A percentile compares a stretch with the other conserved stretches of the same genome.
phyloP scores from a whole-genome alignment of 92 coral and sea anemone genomes.

The Scolanthus callimorphus region DNA sequence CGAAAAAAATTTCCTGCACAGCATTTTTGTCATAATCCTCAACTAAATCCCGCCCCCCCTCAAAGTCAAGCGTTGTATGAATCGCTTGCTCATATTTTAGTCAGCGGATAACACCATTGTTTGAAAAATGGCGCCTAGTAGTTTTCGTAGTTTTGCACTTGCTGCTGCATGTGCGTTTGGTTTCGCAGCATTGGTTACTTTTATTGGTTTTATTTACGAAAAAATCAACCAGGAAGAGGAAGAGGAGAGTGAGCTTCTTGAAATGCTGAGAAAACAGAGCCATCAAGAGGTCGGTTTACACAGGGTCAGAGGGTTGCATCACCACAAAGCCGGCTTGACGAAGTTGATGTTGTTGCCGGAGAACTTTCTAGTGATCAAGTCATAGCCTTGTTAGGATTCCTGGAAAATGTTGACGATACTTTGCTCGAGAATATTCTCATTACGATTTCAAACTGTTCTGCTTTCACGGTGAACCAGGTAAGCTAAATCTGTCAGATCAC shows the following conservation, averaged over 20 bases:
- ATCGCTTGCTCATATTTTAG: not conserved
- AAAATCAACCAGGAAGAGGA: not conserved
- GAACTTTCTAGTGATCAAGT: slow-evolving; percentile 10
- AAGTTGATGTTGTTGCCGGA: not conserved
- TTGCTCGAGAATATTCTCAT: slow-evolving; percentile 58
- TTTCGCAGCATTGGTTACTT: slow-evolving; percentile 18
- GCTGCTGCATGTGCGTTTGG: slow-evolving; percentile 15
- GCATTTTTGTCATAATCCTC: too few species aligned
- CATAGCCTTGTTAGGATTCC: slow-evolving; percentile 21
- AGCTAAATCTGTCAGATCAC: too few species aligned
- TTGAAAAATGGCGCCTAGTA: slow-evolving; percentile 24
- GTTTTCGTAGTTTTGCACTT: not conserved
- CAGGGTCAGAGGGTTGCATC: not conserved
- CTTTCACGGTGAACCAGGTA: slow-evolving; percentile 78
- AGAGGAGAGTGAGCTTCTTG: not conserved
- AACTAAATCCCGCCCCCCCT: too few species aligned
- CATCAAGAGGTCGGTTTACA: not conserved
- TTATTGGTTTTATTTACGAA: slow-evolving; percentile 19
- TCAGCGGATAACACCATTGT: not conserved
- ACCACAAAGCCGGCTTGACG: not conserved
- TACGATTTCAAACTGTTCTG: slow-evolving; percentile 53
- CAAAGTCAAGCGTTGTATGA: too few species aligned
- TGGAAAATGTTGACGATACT: slow-evolving; percentile 27
- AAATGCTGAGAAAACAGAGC: not conserved
- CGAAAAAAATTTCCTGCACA: too few species aligned